Base-by-base conservation (phyloP, 2,797 vertebrate species). In the Phoeniculus purpureus region DNA sequence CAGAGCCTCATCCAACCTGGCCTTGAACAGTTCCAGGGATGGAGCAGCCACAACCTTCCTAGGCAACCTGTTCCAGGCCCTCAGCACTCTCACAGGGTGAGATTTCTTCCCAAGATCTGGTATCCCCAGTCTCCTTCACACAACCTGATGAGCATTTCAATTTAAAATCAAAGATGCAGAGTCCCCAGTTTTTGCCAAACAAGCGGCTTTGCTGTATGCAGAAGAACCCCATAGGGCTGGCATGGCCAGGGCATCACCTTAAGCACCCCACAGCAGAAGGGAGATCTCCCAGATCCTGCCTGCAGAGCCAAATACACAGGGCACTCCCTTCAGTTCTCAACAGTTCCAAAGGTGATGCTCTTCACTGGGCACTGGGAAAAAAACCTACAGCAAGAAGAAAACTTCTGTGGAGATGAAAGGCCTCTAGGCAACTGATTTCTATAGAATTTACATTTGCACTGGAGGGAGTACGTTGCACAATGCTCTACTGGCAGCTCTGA, bases 341-440 rank as follows among this genome's bases (percentile, higher is more conserved):
- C 76, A 78, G 27, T 29, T 48, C 56, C 0, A 3, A 4, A 29
- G 15, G 8, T 32, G 23, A 70, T 21, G 18, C 29, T 50, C 64
- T 55, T 60, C 68, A 76, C 16, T 71, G 76, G 79, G 71, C 40
- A 87, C 13, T 27, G 73, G 61, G 52, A 82, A 94, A 55, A 47
- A 82, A 76, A 34, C 27, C 34, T 76, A 52, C 77, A 26, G 45
- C 48, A 83, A 71, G 61, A 50, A 79, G 56, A 66, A 79, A 90
- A 67, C 50, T 87, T 86, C 60, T 75, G n/a, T 73, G 71, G 62
- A 89, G 68, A 82, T 48, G 65, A 90, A 90, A 88, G 61, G 77
- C 78, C 81, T 77, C 27, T 51, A 88, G 84, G 81, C 60, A 91
- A 90, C 29, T 91, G 8, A 82, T 67, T 92, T 84, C 90, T 87